Evolutionary conservation across 2,888 invertebrate genomes (phyloP).

Genomic region (Apodemia mormo): DNA sequence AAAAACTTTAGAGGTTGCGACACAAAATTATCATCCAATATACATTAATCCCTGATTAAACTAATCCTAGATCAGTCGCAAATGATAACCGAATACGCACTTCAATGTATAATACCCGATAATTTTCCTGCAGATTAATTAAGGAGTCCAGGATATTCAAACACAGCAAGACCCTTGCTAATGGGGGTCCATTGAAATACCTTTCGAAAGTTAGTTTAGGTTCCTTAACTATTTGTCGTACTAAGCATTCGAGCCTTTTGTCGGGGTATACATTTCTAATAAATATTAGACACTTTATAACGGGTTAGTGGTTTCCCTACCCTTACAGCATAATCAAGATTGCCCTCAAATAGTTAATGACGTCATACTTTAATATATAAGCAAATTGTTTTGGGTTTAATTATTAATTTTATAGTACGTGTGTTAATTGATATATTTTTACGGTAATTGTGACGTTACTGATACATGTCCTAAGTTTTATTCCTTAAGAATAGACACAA

Average conservation of each 20-base stretch:
- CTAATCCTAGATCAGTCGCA: neutral
- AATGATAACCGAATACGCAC: neutral
- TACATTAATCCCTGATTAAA: slow-evolving; percentile 4
- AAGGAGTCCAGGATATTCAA: neutral
- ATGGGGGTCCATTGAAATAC: slow-evolving; percentile 8
- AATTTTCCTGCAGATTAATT: neutral
- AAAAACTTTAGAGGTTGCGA: neutral
- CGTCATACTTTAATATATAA: neutral
- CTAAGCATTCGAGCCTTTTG: slow-evolving; percentile 12
- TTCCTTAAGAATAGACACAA: too few species aligned
- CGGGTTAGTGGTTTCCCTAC: neutral
- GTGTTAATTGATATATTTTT: too few species aligned
- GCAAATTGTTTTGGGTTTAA: too few species aligned
- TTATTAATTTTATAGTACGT: too few species aligned
- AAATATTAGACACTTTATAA: slow-evolving; percentile 6
- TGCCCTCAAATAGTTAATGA: neutral
- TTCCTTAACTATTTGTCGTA: slow-evolving; percentile 8
- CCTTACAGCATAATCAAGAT: neutral
- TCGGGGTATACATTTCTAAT: neutral
- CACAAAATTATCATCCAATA: neutral
- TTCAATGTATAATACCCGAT: slow-evolving; percentile 2
- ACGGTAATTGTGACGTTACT: too few species aligned
- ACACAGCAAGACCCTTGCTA: neutral
- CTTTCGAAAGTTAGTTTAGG: slow-evolving; percentile 13
- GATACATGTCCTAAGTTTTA: too few species aligned